Conservation (phyloP, 2,113 vertebrate genomes). For the Shinisaurus crocodilurus region DNA sequence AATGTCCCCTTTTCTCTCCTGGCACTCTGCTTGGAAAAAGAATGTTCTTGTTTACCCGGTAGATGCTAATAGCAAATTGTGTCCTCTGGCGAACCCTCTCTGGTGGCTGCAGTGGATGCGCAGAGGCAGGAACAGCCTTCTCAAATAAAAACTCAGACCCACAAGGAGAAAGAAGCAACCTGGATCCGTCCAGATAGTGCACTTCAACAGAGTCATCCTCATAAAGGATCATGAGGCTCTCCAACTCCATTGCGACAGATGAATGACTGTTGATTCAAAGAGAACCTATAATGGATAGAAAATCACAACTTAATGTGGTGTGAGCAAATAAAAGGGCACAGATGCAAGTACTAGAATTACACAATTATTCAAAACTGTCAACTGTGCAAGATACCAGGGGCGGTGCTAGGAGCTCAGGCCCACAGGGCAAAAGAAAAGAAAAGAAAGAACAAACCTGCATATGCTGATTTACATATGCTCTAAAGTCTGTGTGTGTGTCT, state of each 20-base stretch:
- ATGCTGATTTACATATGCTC: no score
- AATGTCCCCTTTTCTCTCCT: neutral
- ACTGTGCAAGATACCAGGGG: neutral
- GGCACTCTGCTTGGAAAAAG: neutral
- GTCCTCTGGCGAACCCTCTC: slow-evolving; percentile 82
- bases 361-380: neutral
- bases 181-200: slow-evolving; percentile 74
- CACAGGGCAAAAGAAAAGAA: no score
- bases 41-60: slow-evolving; percentile 74
- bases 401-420: no score
- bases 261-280: neutral
- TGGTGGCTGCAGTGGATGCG: slow-evolving; percentile 76
- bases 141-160: slow-evolving; percentile 85
- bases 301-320: neutral
- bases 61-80: slow-evolving; percentile 83
- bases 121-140: slow-evolving; percentile 60
- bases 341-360: no score
- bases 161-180: slow-evolving; percentile 85
- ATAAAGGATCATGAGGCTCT: slow-evolving; percentile 80
- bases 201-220: slow-evolving; percentile 85
- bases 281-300: neutral
- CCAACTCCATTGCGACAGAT: slow-evolving; percentile 43
- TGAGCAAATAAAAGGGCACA: neutral
- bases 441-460: no score
- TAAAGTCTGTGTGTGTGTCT: no score